Evolutionary conservation across 2,888 invertebrate genomes (phyloP).

Genomic region (Bellardia bayeri): DNA sequence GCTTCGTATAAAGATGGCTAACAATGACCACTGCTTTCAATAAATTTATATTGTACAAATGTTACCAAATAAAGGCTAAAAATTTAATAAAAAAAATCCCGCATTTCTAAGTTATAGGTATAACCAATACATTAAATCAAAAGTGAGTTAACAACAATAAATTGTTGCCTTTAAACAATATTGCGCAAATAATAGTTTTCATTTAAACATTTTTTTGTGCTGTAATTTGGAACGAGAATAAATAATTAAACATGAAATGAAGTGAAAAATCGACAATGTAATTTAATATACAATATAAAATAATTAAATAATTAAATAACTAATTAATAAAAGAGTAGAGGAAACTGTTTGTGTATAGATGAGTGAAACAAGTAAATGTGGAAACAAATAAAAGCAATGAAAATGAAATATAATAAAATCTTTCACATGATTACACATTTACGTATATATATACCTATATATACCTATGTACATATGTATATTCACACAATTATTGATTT

Average conservation of each 20-base stretch:
- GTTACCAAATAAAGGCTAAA: too few relatives aligned
- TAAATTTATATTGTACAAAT: too few relatives aligned
- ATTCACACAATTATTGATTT: slow-evolving; percentile 64
- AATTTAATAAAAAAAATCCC: too few relatives aligned
- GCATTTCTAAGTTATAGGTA: too few relatives aligned
- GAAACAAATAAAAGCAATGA: slow-evolving; percentile 26
- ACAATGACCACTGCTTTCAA: too few relatives aligned
- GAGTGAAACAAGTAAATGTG: background rate
- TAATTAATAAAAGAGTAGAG: slow-evolving; percentile 23
- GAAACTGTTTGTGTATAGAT: background rate
- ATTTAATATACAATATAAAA: slow-evolving; percentile 23
- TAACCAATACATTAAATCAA: too few relatives aligned
- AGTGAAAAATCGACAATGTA: slow-evolving; percentile 31
- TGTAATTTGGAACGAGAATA: background rate
- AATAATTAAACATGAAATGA: slow-evolving; percentile 39
- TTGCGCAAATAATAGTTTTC: slow-evolving; percentile 9
- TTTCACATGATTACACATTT: slow-evolving; percentile 40
- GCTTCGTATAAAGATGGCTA: too few relatives aligned
- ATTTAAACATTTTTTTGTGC: slow-evolving; percentile 1
- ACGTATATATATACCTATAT: too few relatives aligned
- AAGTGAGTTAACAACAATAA: background rate
- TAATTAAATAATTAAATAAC: slow-evolving; percentile 26
- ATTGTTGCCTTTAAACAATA: background rate
- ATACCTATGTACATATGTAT: background rate
- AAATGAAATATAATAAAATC: slow-evolving; percentile 5